These are phyloP conservation scores for Ectropis grisescens DNA, from an alignment of 1,140 invertebrate genomes.

Conservation along the genomic window DNA sequence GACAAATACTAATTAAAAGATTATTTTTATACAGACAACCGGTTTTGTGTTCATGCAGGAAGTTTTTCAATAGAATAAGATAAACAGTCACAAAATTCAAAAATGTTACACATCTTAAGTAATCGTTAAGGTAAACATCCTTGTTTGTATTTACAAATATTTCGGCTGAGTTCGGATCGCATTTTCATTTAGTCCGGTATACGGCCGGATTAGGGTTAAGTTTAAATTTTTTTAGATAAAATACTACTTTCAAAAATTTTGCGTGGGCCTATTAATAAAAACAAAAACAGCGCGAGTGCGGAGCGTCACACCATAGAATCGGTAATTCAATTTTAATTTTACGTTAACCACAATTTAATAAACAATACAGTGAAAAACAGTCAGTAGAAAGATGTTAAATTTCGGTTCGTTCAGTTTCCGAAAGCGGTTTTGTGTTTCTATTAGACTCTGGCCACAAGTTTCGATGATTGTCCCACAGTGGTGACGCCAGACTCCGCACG, in stretches of 20 bases:
- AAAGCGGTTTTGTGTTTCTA: no score
- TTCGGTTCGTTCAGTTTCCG: no score
- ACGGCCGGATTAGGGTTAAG: constrained; percentile 59
- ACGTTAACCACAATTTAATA: no score
- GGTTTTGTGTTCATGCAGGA: constrained; percentile 63
- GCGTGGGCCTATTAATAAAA: constrained; percentile 24
- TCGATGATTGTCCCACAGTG: constrained; percentile 7
- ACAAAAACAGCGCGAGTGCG: constrained; percentile 22
- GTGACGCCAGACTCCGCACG: constrained; percentile 30
- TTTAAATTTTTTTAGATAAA: constrained; percentile 66
- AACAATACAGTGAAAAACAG: no score
- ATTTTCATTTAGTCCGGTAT: constrained; percentile 48
- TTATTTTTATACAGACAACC: constrained; percentile 69
- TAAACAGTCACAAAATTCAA: constrained; percentile 54
- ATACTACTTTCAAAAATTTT: constrained; percentile 52
- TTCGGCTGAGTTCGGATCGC: constrained; percentile 54
- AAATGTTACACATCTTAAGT: constrained; percentile 57
- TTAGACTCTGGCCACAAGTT: no score
- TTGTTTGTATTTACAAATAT: constrained; percentile 44
- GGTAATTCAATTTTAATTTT: no score
- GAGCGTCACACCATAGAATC: constrained; percentile 21
- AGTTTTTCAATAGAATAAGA: constrained; percentile 53
- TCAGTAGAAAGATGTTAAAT: no score
- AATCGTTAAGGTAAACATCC: constrained; percentile 54
- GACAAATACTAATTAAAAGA: constrained; percentile 51